phyloP scores from a whole-genome alignment of 2,113 vertebrate genomes.

The human region DNA sequence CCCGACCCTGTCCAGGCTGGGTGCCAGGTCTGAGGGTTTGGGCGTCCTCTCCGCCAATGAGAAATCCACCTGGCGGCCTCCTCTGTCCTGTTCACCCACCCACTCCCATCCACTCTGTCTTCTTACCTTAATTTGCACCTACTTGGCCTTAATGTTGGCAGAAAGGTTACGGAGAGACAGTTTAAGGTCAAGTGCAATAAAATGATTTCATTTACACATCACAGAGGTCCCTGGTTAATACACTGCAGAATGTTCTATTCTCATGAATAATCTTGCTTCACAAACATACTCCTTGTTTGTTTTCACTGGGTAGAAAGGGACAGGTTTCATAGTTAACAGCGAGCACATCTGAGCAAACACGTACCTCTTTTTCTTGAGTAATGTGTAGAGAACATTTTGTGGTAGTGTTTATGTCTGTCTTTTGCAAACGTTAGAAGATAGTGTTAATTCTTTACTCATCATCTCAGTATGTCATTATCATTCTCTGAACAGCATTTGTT shows the following conservation, averaged over 20 bases:
- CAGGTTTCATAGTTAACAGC: background rate
- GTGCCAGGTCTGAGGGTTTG: constrained; percentile 50
- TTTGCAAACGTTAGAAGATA: background rate
- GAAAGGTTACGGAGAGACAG: constrained; percentile 11
- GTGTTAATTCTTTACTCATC: constrained; percentile 25
- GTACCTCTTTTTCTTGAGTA: background rate
- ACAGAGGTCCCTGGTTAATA: constrained; percentile 6
- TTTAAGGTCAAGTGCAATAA: constrained; percentile 60
- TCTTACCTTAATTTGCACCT: constrained; percentile 43
- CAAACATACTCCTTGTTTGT: background rate
- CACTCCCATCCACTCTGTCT: background rate
- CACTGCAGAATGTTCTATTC: background rate
- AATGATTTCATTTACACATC: constrained; percentile 33
- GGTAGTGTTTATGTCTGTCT: background rate
- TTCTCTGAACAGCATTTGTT: constrained; percentile 58
- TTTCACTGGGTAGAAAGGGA: background rate
- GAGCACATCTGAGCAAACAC: background rate
- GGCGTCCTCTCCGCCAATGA: constrained; percentile 17
- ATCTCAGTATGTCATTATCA: background rate
- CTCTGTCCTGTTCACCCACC: background rate
- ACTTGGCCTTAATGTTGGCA: fast-evolving
- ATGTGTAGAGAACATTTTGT: background rate
- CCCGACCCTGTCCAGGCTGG: constrained; percentile 42
- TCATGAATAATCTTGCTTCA: constrained; percentile 34
- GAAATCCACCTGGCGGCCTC: constrained; percentile 42